These are phyloP conservation scores for Monoplex corrugatus DNA, from an alignment of 2,888 invertebrate species.

Conservation along the genomic window DNA sequence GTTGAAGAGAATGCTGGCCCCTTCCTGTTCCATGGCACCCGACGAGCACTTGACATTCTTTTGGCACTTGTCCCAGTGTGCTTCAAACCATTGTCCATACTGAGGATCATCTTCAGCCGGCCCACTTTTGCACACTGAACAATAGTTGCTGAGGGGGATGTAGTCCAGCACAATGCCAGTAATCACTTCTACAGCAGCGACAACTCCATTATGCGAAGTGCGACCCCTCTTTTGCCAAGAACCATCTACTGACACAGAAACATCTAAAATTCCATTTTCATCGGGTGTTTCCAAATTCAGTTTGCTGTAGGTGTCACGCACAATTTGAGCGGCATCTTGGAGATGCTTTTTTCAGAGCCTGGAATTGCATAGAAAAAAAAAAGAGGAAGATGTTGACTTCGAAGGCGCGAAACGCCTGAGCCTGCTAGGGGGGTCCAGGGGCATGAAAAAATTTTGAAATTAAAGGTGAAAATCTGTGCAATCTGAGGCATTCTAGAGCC, in stretches of 20 bases:
- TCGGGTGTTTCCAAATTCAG: background rate
- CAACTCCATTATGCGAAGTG: background rate
- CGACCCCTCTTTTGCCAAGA: background rate
- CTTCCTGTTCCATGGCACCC: background rate
- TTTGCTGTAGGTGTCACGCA: background rate
- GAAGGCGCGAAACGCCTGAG: no score
- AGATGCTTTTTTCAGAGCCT: no score
- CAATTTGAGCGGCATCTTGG: background rate
- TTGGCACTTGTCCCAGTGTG: background rate
- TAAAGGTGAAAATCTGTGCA: no score
- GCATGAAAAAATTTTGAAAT: no score
- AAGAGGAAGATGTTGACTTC: no score
- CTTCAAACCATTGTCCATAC: background rate
- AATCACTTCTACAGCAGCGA: background rate
- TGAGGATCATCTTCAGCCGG: background rate
- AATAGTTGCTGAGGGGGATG: background rate
- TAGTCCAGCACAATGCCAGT: background rate
- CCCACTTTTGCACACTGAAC: background rate
- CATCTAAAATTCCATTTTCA: background rate
- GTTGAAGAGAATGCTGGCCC: background rate
- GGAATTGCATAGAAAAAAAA: no score
- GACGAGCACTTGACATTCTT: background rate
- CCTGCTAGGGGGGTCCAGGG: no score
- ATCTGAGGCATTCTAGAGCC: no score
- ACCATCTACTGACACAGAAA: constrained; percentile 5